Conservation (phyloP, 2,888 invertebrate species). For the Synanthedon andrenaeformis region DNA sequence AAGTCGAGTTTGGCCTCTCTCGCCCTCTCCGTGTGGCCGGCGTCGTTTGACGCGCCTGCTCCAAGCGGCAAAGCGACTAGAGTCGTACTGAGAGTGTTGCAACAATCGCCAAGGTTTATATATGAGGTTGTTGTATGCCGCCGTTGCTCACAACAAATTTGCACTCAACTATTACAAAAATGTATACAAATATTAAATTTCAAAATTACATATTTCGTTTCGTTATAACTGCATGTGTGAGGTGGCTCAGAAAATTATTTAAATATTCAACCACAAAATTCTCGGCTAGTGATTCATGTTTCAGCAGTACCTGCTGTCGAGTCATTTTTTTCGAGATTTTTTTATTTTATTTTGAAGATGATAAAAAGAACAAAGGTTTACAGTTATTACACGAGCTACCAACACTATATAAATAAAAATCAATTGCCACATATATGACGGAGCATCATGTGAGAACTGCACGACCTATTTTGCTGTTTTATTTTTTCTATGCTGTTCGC, state of each 20-base stretch:
- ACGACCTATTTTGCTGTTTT: too few relatives aligned
- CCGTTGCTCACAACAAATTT: conserved; percentile 14
- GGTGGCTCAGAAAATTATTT: not conserved
- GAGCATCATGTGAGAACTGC: too few relatives aligned
- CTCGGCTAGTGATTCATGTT: not conserved
- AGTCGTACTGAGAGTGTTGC: conserved; percentile 70
- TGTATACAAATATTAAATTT: conserved; percentile 13
- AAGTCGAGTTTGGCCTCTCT: conserved; percentile 39
- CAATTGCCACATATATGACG: too few relatives aligned
- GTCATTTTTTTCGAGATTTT: not conserved
- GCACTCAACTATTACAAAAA: conserved; percentile 1
- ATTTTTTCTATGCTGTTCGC: too few relatives aligned
- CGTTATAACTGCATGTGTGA: not conserved
- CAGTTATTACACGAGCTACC: too few relatives aligned
- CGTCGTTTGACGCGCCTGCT: conserved; percentile 55
- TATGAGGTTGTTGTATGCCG: conserved; percentile 53
- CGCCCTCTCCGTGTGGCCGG: conserved; percentile 69
- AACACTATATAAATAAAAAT: too few relatives aligned
- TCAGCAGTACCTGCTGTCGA: not conserved
- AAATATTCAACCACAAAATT: not conserved
- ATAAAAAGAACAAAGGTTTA: too few relatives aligned
- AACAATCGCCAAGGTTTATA: conserved; percentile 64
- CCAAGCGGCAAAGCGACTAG: conserved; percentile 72
- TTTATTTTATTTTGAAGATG: not conserved
- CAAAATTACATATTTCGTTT: not conserved